Evolutionary conservation across 53 echinoderm and acorn worm genomes (phyloP), one percentile per base, ranked within the genome.

Genomic region (Arbacia lixula): DNA sequence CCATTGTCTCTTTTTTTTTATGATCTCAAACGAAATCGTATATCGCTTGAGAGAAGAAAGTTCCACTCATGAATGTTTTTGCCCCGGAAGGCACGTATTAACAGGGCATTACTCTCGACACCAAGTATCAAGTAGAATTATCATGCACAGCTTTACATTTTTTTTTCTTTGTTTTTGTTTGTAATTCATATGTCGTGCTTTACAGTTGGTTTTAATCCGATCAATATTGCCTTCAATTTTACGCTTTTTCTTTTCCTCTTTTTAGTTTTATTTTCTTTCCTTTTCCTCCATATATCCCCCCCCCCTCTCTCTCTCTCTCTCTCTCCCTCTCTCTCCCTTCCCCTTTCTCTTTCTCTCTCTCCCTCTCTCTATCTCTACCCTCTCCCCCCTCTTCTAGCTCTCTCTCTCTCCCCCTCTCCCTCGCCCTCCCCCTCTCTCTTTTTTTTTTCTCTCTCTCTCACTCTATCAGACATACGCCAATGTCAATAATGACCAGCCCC

Each of bases 331-430:
- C 25, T 57, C 58, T 24, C 58, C 3, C n/a, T 66, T 34, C 12
- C 6, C 34, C 66, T 35, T 34, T 32, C 36, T 66, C 34, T 66
- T 2, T 1, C 34, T 66, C 32, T 66, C 66, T 17, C 34, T 66
- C 66, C 34, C 66, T 66, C 36, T 63, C n/a, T 30, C 27, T 63
- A 25, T 63, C 63, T 28, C 3, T 63, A 25, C 29, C 63, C 4
- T 28, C 29, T 30, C 2, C 31, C 29, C 6, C 29, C 27, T 30
- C 30, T 63, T 30, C 29, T 25, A n/a, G n/a, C n/a, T n/a, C n/a
- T 66, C 66, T 17, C 34, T 66, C 66, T 66, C 66, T 66, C 36
- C 29, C n/a, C 29, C 27, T 63, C 63, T 63, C 63, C 14, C 3
- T 63, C 63, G 22, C 63, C 4, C 12, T 63, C 63, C 2, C 31